phyloP scores from a whole-genome alignment of 2,113 vertebrate species.

The Cavia aperea region DNA sequence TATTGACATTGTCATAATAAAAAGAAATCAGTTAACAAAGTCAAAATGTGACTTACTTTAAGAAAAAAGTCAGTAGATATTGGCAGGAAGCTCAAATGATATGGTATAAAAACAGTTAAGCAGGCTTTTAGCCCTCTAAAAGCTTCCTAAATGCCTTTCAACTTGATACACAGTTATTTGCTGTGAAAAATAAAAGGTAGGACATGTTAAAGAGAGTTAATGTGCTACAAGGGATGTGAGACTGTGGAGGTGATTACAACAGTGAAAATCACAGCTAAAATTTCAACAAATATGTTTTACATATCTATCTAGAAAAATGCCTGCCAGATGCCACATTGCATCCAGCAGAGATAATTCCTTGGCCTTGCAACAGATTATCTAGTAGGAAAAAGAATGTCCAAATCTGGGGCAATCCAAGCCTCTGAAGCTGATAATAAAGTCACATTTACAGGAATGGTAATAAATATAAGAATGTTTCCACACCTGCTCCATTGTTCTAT shows the following conservation, averaged over 20 bases:
- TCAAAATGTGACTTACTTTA: slow-evolving; percentile 33
- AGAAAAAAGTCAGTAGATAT: slow-evolving; percentile 5
- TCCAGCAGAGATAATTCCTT: not conserved
- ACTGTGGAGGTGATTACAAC: not conserved
- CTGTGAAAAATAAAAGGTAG: not conserved
- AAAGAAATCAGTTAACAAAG: not conserved
- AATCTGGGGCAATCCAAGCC: not conserved
- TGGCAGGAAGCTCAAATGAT: slow-evolving; percentile 35
- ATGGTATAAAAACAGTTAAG: slow-evolving; percentile 40
- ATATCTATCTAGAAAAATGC: not conserved
- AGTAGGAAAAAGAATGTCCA: not conserved
- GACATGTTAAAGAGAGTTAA: not conserved
- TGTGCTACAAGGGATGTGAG: not conserved
- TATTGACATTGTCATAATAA: slow-evolving; percentile 20
- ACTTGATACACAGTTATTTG: not conserved
- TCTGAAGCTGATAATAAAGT: not conserved
- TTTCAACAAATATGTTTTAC: not conserved
- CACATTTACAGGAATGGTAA: not conserved
- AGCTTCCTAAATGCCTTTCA: slow-evolving; percentile 1
- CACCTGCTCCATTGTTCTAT: not conserved
- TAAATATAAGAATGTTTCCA: not conserved
- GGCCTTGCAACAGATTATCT: not conserved
- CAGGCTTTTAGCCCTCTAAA: not conserved
- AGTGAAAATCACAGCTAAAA: not conserved
- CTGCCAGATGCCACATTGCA: not conserved